Base-by-base conservation (phyloP, 2,113 vertebrate genomes). In the Calyptommatus sinebrachiatus region DNA sequence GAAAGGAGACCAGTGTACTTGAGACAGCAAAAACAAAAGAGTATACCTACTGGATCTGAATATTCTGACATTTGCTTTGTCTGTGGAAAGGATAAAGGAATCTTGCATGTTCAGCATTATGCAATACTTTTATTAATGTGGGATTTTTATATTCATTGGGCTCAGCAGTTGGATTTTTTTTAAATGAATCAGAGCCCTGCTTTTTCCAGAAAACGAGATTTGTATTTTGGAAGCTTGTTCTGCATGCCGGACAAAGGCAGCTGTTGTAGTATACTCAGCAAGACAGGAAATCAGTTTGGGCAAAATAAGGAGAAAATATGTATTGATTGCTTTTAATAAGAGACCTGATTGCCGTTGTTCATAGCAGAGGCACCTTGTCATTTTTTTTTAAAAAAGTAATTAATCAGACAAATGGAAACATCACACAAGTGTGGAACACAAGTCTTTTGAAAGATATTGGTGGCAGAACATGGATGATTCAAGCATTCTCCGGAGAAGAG, bases 401-500 rank as follows among this genome's bases (percentile, higher is more conserved):
- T 48, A 91, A 91, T 79, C 88, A 83, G 91, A 92, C 84, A 89
- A 89, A 86, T 83, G 83, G 84, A 20, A 69, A 83, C 87, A 83
- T 35, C 83, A 86, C 86, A 77, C 81, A 83, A 81, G 84, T 70
- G 85, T 90, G 74, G 71, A 86, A 83, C 87, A 80, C 88, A 85
- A 1, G 48, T 89, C 75, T 57, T 74, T 73, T 83, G 81, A 65
- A 84, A 85, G 66, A 81, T 87, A 29, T 87, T 91, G 67, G 28
- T 77, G 78, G 67, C 69, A 83, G 81, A 90, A 84, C 85, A 96
- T 96, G 95, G 95, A 95, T 91, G 94, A 96, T 89, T 95, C 95
- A 60, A 95, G 94, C 89, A 95, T 96, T 90, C 88, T 95, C 57
- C 93, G 92, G 83, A 93, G 95, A 84, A 94, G 95, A 79, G 95